These are phyloP conservation scores for Trichogramma dendrolimi DNA, from an alignment of 2,888 invertebrate species.

Conservation along the genomic window DNA sequence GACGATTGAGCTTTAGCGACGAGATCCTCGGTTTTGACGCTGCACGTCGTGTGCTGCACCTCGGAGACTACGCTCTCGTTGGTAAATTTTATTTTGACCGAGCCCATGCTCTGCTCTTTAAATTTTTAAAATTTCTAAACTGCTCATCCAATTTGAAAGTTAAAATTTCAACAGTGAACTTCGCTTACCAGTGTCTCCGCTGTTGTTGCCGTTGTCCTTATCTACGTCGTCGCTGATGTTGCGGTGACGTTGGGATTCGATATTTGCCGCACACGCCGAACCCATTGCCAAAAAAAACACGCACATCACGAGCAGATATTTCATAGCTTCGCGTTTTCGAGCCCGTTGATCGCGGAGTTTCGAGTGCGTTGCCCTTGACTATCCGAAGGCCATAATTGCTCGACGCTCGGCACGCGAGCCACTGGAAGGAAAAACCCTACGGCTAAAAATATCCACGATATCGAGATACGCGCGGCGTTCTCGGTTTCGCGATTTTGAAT, in stretches of 20 bases:
- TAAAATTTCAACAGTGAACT: neutral
- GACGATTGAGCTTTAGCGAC: conserved; percentile 50
- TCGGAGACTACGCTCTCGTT: conserved; percentile 40
- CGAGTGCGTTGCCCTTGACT: conserved; percentile 15
- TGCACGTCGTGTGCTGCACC: conserved; percentile 48
- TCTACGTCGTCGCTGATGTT: neutral
- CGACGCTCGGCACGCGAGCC: too few species aligned
- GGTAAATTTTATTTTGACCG: conserved; percentile 12
- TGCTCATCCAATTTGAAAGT: neutral
- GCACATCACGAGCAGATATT: too few species aligned
- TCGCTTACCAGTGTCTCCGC: conserved; percentile 5
- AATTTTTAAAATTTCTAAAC: neutral
- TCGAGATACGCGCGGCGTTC: too few species aligned
- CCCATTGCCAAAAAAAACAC: too few species aligned
- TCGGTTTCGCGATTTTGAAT: too few species aligned
- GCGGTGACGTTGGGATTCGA: too few species aligned
- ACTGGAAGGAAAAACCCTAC: too few species aligned
- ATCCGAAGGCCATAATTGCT: too few species aligned
- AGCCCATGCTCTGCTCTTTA: conserved; percentile 11
- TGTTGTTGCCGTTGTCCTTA: neutral
- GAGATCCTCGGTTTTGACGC: conserved; percentile 48
- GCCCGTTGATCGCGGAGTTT: neutral
- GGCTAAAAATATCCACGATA: too few species aligned
- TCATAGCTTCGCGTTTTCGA: too few species aligned
- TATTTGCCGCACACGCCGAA: too few species aligned